A percentile compares a stretch with the other conserved stretches of the same genome.
Evolutionary conservation across 2,113 vertebrate genomes (phyloP).

Genomic region (Callipepla californica): DNA sequence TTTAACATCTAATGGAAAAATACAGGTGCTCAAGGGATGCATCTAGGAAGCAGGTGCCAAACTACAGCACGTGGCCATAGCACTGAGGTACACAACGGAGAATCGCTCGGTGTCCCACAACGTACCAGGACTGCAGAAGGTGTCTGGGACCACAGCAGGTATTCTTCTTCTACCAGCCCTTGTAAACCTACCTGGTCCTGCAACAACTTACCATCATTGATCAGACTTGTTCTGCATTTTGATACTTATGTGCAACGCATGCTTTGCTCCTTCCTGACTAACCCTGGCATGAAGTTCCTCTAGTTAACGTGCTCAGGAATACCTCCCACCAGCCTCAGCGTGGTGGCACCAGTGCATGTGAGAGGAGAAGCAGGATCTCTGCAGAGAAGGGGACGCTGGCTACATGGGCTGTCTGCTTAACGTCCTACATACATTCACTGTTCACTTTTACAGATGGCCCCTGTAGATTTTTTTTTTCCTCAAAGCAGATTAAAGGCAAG

Average conservation of each 20-base stretch:
- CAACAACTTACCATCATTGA: not conserved
- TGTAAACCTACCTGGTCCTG: not conserved
- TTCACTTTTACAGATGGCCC: not conserved
- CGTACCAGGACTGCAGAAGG: not conserved
- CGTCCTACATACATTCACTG: not conserved
- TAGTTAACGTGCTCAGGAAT: not conserved
- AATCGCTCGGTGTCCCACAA: not conserved
- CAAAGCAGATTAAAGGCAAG: constrained; percentile 56
- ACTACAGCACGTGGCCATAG: rapidly evolving
- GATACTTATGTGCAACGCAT: not conserved
- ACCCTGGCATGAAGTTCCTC: not conserved
- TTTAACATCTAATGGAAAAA: not conserved
- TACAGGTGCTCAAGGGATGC: not conserved
- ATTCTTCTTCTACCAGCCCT: not conserved
- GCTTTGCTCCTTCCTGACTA: constrained; percentile 15
- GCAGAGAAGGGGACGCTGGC: not conserved
- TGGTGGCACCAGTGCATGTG: not conserved
- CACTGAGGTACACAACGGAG: not conserved
- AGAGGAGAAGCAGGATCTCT: constrained; percentile 5
- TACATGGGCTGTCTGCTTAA: not conserved
- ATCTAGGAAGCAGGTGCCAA: not conserved
- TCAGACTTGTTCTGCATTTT: not conserved
- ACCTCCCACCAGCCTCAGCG: not conserved
- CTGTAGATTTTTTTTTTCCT: constrained; percentile 21
- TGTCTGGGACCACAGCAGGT: not conserved